Percentiles rank a stretch among this genome's conserved stretches.
Evolutionary conservation across 2,113 vertebrate species (phyloP).

Genomic region (Chaetops frenatus): DNA sequence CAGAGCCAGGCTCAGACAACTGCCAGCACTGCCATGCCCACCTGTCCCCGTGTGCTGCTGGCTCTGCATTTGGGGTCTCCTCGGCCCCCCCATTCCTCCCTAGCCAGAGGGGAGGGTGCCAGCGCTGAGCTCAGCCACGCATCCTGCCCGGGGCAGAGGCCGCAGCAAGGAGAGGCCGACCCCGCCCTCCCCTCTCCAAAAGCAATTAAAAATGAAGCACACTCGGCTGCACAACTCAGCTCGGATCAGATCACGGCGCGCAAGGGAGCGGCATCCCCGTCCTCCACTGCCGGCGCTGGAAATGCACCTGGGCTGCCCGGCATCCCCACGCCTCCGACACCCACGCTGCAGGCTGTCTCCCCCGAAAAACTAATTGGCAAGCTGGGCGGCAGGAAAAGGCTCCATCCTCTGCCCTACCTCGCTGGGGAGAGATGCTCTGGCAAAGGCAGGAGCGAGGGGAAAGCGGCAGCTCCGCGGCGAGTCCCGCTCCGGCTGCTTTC

Average conservation of each 20-base stretch:
- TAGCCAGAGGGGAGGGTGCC: neutral
- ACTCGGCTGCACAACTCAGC: slow-evolving; percentile 51
- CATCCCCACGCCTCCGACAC: neutral
- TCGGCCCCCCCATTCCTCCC: neutral
- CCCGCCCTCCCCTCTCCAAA: neutral
- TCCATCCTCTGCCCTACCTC: neutral
- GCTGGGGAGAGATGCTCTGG: neutral
- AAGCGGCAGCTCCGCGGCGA: neutral
- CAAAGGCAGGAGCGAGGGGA: neutral
- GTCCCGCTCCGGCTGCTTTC: neutral
- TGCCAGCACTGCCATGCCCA: neutral
- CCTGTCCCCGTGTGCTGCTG: neutral
- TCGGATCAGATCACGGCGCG: neutral
- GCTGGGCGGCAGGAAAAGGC: neutral
- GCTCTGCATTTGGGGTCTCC: neutral
- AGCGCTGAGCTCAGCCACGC: neutral
- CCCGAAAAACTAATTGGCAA: neutral
- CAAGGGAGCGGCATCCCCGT: neutral
- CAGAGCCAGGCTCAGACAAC: neutral
- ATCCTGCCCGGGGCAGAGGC: neutral
- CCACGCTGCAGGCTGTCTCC: fast-evolving
- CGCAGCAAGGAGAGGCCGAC: neutral
- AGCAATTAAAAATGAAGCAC: slow-evolving; percentile 56
- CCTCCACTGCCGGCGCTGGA: neutral
- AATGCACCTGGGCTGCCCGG: neutral